Evolutionary conservation across 2,888 invertebrate genomes (phyloP).

Genomic region (Drosophila hamatofila): DNA sequence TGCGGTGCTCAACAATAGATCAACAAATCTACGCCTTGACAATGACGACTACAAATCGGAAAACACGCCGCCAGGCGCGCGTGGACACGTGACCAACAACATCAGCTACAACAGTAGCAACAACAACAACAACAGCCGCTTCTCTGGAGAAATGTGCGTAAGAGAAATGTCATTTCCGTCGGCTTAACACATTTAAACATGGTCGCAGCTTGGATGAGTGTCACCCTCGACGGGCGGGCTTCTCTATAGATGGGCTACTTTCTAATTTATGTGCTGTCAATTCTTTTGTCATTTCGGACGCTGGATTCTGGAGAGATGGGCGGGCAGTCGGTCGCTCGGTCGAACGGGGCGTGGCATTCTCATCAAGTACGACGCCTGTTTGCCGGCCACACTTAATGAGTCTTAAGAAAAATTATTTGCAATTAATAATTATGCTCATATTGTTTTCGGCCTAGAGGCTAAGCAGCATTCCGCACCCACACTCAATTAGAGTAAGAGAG

Average conservation of each 20-base stretch:
- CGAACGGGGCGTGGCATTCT: slow-evolving; percentile 37
- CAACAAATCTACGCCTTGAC: slow-evolving; percentile 58
- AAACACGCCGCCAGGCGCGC: slow-evolving; percentile 72
- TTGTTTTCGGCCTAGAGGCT: slow-evolving; percentile 62
- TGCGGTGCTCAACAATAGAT: slow-evolving; percentile 56
- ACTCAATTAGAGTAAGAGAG: slow-evolving; percentile 31
- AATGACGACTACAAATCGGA: slow-evolving; percentile 80
- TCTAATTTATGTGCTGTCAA: slow-evolving; percentile 81
- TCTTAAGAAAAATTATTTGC: slow-evolving; percentile 80
- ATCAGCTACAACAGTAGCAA: slow-evolving; percentile 34
- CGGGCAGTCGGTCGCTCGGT: too few relatives aligned
- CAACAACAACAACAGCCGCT: slow-evolving; percentile 2
- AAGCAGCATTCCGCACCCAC: slow-evolving; percentile 21
- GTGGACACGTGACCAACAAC: slow-evolving; percentile 74
- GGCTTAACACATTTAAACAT: slow-evolving; percentile 78
- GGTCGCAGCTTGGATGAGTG: slow-evolving; percentile 35
- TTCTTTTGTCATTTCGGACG: slow-evolving; percentile 76
- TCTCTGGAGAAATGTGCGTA: slow-evolving; percentile 28
- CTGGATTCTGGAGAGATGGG: slow-evolving; percentile 12
- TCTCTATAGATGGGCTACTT: slow-evolving; percentile 61
- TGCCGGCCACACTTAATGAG: slow-evolving; percentile 78
- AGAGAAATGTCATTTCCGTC: slow-evolving; percentile 79
- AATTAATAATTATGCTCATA: slow-evolving; percentile 80
- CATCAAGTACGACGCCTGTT: slow-evolving; percentile 63
- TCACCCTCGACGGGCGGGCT: slow-evolving; percentile 22